phyloP scores from a whole-genome alignment of 1,140 invertebrate genomes.

The Drosophila paulistorum region DNA sequence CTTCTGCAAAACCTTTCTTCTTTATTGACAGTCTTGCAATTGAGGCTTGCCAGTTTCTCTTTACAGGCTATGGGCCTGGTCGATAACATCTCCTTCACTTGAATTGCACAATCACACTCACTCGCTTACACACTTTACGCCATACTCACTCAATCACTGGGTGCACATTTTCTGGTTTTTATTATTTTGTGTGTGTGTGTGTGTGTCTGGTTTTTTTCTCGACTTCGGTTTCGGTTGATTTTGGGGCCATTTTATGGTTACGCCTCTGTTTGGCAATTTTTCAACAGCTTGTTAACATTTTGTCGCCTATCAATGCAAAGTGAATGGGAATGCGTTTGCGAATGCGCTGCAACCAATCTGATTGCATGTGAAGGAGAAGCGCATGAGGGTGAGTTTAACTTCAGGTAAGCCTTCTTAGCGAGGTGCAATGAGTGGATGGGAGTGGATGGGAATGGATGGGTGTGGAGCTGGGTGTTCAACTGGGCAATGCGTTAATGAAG shows the following conservation, averaged over 20 bases:
- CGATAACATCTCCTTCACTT: neutral
- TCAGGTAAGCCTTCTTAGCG: slow-evolving; percentile 27
- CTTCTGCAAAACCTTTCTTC: no score
- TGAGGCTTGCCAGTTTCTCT: neutral
- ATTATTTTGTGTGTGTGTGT: neutral
- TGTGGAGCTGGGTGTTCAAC: neutral
- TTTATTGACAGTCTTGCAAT: no score
- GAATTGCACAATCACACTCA: neutral
- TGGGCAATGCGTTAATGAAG: slow-evolving; percentile 77
- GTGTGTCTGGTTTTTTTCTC: neutral
- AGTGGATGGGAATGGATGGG: neutral
- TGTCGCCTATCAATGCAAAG: slow-evolving; percentile 65
- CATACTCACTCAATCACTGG: slow-evolving; percentile 6
- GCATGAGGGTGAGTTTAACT: slow-evolving; percentile 31
- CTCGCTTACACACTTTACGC: neutral
- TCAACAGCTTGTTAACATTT: slow-evolving; percentile 80
- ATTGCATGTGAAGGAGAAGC: slow-evolving; percentile 11
- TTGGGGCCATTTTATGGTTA: slow-evolving; percentile 52
- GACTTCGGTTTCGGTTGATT: slow-evolving; percentile 8
- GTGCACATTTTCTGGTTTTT: neutral
- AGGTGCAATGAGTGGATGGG: neutral
- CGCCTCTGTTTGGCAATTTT: slow-evolving; percentile 72
- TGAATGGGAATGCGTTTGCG: neutral
- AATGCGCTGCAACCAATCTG: neutral
- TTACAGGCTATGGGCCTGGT: neutral